Evolutionary conservation across 2,888 invertebrate genomes (phyloP), one percentile per base, ranked within the genome.

Genomic region (Fabriciana adippe): DNA sequence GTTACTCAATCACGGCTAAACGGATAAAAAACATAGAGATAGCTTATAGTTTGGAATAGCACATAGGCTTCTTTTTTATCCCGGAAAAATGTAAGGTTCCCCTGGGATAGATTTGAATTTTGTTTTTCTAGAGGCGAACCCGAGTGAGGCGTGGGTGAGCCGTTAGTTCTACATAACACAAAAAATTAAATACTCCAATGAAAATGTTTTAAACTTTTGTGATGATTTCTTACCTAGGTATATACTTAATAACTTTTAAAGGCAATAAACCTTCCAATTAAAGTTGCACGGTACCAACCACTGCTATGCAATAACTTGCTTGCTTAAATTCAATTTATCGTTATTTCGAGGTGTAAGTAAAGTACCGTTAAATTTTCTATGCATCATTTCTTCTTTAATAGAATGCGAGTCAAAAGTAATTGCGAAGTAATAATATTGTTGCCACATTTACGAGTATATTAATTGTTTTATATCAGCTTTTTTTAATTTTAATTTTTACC

Each of bases 191-290:
- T 18, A 5, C 15, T n/a, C 1, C 5, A 26, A n/a, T 47, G 47
- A 47, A 21, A 4, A 15, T 57, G 14, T 18, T 18, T 41, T 5
- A 41, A 56, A 14, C 14, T 56, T 45, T 18, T 41, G 15, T 56
- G 6, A 56, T 35, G 18, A 56, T 56, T 0, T 56, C 14, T 35
- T 55, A 6, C 16, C 18, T 56, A n/a, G n/a, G n/a, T n/a, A 56
- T 55, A 26, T 56, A 41, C 16, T 45, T 21, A 14, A 13, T 2
- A 59, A 8, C 8, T 48, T 57, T 65, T 53, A 16, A 21, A 57
- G 67, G 65, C 55, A 68, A 66, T 57, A 45, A 65, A 68, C 68
- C 59, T 66, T 70, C 60, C 68, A 69, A 72, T 73, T 69, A 70
- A 72, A 55, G 57, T 59, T 66, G 54, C 64, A 54, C 57, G 54